phyloP scores from a whole-genome alignment of 2,113 vertebrate genomes.

The Lichenostomus cassidix region DNA sequence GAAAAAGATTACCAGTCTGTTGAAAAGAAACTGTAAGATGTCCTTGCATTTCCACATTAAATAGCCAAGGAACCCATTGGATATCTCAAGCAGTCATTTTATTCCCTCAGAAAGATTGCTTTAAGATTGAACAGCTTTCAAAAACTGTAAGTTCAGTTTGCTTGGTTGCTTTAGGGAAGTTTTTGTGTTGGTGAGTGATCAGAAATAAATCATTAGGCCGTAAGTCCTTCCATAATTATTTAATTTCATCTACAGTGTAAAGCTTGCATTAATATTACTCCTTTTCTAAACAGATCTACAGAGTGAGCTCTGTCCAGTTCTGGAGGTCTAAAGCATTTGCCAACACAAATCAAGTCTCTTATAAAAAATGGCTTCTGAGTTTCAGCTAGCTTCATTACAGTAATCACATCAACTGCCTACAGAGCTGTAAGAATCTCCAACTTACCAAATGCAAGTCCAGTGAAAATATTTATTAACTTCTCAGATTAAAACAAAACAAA shows the following conservation, averaged over 20 bases:
- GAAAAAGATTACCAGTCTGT: neutral
- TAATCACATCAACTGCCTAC: neutral
- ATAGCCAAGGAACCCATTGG: neutral
- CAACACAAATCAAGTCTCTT: neutral
- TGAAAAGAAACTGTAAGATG: neutral
- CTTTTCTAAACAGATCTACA: neutral
- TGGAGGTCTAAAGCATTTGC: neutral
- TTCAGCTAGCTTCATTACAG: neutral
- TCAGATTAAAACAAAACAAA: neutral
- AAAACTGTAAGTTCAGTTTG: neutral
- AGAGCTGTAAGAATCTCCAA: neutral
- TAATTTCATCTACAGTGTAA: neutral
- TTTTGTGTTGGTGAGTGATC: neutral
- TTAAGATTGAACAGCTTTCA: neutral
- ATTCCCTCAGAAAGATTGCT: neutral
- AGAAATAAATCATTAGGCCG: neutral
- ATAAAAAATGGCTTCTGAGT: neutral
- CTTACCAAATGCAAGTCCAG: neutral
- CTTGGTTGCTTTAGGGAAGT: neutral
- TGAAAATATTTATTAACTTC: neutral
- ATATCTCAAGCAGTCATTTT: neutral
- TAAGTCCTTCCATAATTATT: neutral
- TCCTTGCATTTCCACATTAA: neutral
- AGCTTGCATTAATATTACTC: neutral
- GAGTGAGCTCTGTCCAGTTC: neutral